Percentiles rank a stretch among this genome's conserved stretches.
These are phyloP conservation scores for Ondatra zibethicus DNA, from an alignment of 2,113 vertebrate species.

Conservation along the genomic window DNA sequence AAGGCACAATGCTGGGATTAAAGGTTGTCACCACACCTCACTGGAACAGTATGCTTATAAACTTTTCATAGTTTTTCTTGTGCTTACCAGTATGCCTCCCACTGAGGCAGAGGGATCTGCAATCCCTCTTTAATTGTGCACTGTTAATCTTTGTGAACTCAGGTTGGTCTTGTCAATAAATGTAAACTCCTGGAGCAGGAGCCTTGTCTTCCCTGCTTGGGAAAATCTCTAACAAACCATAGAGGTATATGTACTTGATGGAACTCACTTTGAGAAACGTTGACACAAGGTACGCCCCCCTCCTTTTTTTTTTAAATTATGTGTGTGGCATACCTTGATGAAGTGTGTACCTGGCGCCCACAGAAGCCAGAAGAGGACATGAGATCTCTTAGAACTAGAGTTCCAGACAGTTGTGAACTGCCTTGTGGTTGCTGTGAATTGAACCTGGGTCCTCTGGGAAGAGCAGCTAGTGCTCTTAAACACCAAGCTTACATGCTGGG, in stretches of 20 bases:
- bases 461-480: background rate
- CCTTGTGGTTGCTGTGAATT: background rate
- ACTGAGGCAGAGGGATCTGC: background rate
- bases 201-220: background rate
- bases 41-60: background rate
- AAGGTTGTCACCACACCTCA: background rate
- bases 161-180: background rate
- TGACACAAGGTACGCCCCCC: fast-evolving
- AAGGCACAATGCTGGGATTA: background rate
- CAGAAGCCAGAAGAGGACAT: background rate
- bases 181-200: background rate
- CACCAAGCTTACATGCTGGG: background rate
- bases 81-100: background rate
- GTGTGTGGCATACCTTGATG: background rate
- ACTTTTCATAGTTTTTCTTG: background rate
- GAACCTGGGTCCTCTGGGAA: background rate
- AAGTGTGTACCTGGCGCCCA: background rate
- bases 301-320: background rate
- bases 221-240: background rate
- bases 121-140: background rate
- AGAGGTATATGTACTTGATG: background rate
- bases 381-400: background rate
- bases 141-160: background rate
- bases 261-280: background rate
- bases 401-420: background rate